Percentiles rank a stretch among this genome's conserved stretches.
These are phyloP conservation scores for Caenorhabditis wallacei DNA, from an alignment of 2,888 invertebrate species.

Conservation along the genomic window DNA sequence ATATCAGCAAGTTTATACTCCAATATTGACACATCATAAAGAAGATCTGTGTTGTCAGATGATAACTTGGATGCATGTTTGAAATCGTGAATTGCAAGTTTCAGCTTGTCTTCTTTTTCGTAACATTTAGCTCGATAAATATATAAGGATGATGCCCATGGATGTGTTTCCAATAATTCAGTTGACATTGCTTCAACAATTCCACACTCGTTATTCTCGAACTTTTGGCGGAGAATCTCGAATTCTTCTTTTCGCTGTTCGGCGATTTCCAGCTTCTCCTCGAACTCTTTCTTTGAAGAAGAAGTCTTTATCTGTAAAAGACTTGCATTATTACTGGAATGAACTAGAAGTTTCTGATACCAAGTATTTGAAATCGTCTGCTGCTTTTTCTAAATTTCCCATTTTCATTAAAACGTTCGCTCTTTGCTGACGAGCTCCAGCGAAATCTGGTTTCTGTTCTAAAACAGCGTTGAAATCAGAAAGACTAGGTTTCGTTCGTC, in stretches of 20 bases:
- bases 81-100: slow-evolving; percentile 43
- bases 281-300: neutral
- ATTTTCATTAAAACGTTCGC: slow-evolving; percentile 46
- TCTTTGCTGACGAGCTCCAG: slow-evolving; percentile 45
- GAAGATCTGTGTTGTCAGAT: slow-evolving; percentile 32
- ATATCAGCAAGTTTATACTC: slow-evolving; percentile 44
- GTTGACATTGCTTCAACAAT: slow-evolving; percentile 9
- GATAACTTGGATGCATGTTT: slow-evolving; percentile 47
- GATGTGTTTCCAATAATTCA: slow-evolving; percentile 39
- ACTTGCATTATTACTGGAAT: no score
- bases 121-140: slow-evolving; percentile 32
- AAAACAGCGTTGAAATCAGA: slow-evolving; percentile 48
- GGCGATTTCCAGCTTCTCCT: slow-evolving; percentile 14
- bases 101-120: slow-evolving; percentile 4
- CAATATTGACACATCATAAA: slow-evolving; percentile 38
- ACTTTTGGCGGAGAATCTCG: neutral
- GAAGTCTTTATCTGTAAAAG: slow-evolving; percentile 2
- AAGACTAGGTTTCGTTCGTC: slow-evolving; percentile 29
- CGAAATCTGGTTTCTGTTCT: slow-evolving; percentile 56
- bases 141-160: slow-evolving; percentile 33
- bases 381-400: slow-evolving; percentile 42
- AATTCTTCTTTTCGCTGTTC: neutral
- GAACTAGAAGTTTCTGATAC: no score
- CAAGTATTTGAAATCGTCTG: slow-evolving; percentile 7
- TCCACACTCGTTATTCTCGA: slow-evolving; percentile 12